phyloP scores from a whole-genome alignment of 37 sponge, comb jelly and placozoan species.

The Diacarnus erythraeanus region DNA sequence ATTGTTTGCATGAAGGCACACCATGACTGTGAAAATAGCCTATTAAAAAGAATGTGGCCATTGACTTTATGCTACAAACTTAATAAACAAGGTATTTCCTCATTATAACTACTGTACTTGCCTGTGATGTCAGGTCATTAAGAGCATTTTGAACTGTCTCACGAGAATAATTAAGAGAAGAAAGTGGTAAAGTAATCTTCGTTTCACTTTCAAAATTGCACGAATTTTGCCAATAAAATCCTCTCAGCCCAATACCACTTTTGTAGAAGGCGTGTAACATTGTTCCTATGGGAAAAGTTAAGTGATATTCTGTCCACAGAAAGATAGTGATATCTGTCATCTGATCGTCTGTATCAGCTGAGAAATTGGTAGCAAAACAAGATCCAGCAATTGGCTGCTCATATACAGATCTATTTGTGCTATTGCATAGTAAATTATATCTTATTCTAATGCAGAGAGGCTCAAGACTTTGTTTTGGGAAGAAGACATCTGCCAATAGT shows the following conservation, averaged over 20 bases:
- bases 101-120: not conserved
- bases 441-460: conserved; percentile 40
- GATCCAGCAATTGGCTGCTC: no score
- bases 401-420: not conserved
- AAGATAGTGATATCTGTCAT: not conserved
- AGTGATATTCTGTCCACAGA: conserved; percentile 48
- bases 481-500: conserved; percentile 30
- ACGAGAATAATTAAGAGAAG: not conserved
- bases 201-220: conserved; percentile 11
- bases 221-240: conserved; percentile 49
- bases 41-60: no score
- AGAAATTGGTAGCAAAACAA: not conserved
- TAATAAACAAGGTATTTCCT: no score
- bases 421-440: not conserved
- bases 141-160: not conserved
- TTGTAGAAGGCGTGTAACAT: conserved; percentile 31
- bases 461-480: conserved; percentile 5
- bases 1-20: no score
- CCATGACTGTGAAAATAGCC: no score
- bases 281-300: not conserved
- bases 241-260: conserved; percentile 33
- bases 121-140: conserved; percentile 13
- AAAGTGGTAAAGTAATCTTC: not conserved
- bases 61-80: no score
- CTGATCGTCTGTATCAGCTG: not conserved